Conservation (phyloP, 2,797 vertebrate genomes). For the Chelon auratus region DNA sequence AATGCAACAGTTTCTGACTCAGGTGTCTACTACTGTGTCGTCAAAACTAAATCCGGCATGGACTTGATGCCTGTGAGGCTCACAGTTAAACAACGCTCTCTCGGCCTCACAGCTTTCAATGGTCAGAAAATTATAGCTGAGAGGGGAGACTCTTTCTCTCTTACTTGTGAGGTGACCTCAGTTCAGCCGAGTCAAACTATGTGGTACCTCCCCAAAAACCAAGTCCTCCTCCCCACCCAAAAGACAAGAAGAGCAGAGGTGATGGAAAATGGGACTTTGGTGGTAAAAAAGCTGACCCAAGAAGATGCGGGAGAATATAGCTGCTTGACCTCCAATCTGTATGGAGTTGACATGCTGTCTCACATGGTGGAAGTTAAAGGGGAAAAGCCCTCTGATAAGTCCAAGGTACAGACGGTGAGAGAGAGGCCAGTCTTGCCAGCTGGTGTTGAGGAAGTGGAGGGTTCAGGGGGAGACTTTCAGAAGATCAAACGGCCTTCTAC, state of each 20-base stretch:
- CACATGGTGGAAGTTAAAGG: constrained; percentile 79
- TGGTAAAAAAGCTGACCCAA: constrained; percentile 71
- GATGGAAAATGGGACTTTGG: constrained; percentile 81
- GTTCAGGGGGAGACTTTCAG: constrained; percentile 79
- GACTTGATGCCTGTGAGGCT: constrained; percentile 82
- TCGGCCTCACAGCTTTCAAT: constrained; percentile 82
- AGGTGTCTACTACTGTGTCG: constrained; percentile 85
- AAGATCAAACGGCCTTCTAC: constrained; percentile 73
- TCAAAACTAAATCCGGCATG: constrained; percentile 75
- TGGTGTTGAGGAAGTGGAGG: constrained; percentile 69
- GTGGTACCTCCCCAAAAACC: constrained; percentile 84
- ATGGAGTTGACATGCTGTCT: constrained; percentile 85
- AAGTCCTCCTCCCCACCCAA: constrained; percentile 77
- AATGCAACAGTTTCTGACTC: constrained; percentile 80
- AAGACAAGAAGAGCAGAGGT: constrained; percentile 74
- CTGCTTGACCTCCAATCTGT: constrained; percentile 84
- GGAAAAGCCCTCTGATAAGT: constrained; percentile 53
- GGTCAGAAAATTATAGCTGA: constrained; percentile 79
- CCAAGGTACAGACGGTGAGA: constrained; percentile 44
- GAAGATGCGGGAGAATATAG: constrained; percentile 86
- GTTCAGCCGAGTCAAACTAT: constrained; percentile 77
- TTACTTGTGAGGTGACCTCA: constrained; percentile 83
- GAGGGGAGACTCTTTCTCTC: constrained; percentile 71
- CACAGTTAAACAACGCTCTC: constrained; percentile 78
- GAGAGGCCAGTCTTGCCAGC: constrained; percentile 40